Evolutionary conservation across 2,888 invertebrate species (phyloP).

Genomic region (Glaucopsyche alexis): DNA sequence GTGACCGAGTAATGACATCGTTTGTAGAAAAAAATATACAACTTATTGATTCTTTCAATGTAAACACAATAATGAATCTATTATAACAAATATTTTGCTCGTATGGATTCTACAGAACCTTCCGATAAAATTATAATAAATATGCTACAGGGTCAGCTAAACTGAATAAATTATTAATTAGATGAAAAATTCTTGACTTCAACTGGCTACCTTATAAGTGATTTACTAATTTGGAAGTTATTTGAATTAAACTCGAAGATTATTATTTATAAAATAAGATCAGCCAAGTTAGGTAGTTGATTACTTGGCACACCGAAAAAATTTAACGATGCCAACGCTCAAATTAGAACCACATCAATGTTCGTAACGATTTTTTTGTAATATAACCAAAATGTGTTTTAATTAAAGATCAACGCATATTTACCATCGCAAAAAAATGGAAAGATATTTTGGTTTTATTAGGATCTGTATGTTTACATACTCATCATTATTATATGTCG

Average conservation of each 20-base stretch:
- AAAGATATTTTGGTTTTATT: neutral
- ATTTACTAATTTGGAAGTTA: conserved; percentile 2
- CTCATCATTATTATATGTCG: conserved; percentile 58
- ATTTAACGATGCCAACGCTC: too few species aligned
- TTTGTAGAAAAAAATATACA: neutral
- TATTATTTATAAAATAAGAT: conserved; percentile 17
- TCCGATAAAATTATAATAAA: conserved; percentile 14
- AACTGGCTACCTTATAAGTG: conserved; percentile 10
- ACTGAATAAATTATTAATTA: conserved; percentile 7
- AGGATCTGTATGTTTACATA: conserved; percentile 38
- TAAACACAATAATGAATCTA: conserved; percentile 16
- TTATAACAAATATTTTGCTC: conserved; percentile 1
- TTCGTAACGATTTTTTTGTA: neutral
- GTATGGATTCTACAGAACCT: conserved; percentile 19
- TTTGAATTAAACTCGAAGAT: conserved; percentile 3
- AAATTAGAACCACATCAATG: neutral
- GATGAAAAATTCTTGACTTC: conserved; percentile 14
- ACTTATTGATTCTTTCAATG: conserved; percentile 6
- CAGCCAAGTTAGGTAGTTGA: neutral
- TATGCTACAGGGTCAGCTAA: neutral
- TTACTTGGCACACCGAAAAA: neutral
- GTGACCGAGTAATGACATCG: neutral
- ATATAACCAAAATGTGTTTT: too few species aligned
- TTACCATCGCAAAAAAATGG: too few species aligned
- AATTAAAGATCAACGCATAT: too few species aligned